Percentiles rank a stretch among this genome's conserved stretches.
phyloP scores from a whole-genome alignment of 2,888 invertebrate genomes.

The Pseudanteris insignis region DNA sequence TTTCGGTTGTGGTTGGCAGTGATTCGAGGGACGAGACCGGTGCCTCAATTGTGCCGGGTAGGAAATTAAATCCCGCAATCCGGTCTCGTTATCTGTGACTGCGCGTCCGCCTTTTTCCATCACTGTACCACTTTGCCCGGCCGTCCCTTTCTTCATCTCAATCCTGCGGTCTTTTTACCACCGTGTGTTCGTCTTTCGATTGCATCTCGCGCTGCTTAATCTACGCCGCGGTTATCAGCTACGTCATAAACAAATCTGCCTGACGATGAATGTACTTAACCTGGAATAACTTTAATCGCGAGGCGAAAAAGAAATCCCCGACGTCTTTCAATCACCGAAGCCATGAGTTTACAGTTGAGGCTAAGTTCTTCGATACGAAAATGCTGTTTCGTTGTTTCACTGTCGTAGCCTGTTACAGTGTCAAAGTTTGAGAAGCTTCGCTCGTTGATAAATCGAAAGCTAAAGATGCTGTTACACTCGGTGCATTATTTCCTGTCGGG shows the following conservation, averaged over 20 bases:
- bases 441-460: conserved; percentile 9
- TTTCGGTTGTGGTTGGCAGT: conserved; percentile 12
- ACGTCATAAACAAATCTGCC: conserved; percentile 16
- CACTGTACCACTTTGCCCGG: conserved; percentile 6
- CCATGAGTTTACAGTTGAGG: conserved; percentile 18
- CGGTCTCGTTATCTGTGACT: conserved; percentile 24
- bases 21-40: conserved; percentile 16
- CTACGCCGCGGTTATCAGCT: background rate
- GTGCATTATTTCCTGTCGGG: background rate
- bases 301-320: conserved; percentile 1
- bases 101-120: conserved; percentile 23
- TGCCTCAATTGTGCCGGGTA: conserved; percentile 7
- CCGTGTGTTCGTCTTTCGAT: background rate
- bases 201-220: background rate
- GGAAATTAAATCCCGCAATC: conserved; percentile 29
- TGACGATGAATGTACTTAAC: conserved; percentile 24
- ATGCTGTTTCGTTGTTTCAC: conserved; percentile 14
- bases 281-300: conserved; percentile 4
- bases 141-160: conserved; percentile 6
- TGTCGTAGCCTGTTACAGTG: conserved; percentile 3
- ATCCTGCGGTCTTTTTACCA: background rate
- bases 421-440: conserved; percentile 10
- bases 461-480: conserved; percentile 10
- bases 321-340: too few species aligned
- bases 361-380: conserved; percentile 21